Base-by-base conservation (phyloP, 2,888 invertebrate genomes). In the Mongoloraphidia duomilia region DNA sequence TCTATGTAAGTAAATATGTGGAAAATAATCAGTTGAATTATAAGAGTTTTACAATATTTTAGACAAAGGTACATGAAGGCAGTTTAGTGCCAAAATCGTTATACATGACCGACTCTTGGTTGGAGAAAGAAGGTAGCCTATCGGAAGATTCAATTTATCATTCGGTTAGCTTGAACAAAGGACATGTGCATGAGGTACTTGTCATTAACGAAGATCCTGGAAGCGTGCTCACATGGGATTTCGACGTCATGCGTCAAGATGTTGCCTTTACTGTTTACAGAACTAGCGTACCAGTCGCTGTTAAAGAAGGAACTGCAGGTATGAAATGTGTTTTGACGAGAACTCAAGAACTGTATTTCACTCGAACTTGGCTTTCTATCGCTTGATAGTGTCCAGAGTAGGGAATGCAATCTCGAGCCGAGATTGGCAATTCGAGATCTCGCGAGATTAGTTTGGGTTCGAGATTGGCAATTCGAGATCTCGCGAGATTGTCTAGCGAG, bases 211-310 rank as follows among this genome's bases (percentile, higher is more conserved):
- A 82, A 49, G 90, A 92, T 66, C 80, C 84, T 11, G 90, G 90
- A 58, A 84, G 88, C 65, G 92, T 95, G 51, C 74, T 95, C 41
- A 94, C 94, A 26, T 95, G 94, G 94, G 95, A 95, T 70, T 95
- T 94, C 70, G 94, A 95, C 72, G 88, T 94, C 47, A 74, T 93
- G 65, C 81, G 90, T 26, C 88, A 89, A 62, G 89, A 90, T 66
- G 80, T 94, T 57, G 79, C 82, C 53, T 95, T 94, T 71, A 82
- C 84, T 8, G 81, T 93, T 43, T 79, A 69, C 62, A 65, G 70
- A 49, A 66, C 65, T 26, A 62, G 59, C 66, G 67, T 55, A 63
- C 62, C 53, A 5, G 46, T 53, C 17, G 41, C 41, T 9, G 37
- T 34, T 34, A 52, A 50, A 34, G 50, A 50, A 43, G 41, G 17